Evolutionary conservation across 2,797 vertebrate genomes (phyloP).

Genomic region (Avahi laniger): DNA sequence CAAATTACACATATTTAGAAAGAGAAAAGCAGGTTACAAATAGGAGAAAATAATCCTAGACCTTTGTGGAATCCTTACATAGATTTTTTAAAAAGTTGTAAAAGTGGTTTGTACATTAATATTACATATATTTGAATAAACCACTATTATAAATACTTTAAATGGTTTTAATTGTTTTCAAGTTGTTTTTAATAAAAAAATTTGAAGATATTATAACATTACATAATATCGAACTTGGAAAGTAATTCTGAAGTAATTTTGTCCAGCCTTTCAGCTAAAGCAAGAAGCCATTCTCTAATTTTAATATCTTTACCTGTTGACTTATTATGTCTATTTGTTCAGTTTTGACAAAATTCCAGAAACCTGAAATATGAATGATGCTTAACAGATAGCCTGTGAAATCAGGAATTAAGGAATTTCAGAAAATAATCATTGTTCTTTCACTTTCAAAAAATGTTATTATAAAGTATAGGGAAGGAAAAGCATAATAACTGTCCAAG

Average conservation of each 20-base stretch:
- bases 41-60: background rate
- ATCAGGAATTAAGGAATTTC: background rate
- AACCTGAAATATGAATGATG: background rate
- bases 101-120: background rate
- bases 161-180: background rate
- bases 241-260: background rate
- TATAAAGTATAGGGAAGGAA: background rate
- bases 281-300: background rate
- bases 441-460: background rate
- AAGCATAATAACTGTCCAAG: background rate
- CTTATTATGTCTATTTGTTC: background rate
- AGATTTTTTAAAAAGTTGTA: background rate
- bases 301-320: background rate
- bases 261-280: background rate
- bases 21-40: background rate
- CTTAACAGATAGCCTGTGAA: background rate
- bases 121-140: constrained; percentile 1
- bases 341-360: background rate
- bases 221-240: background rate
- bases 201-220: background rate
- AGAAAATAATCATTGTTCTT: background rate
- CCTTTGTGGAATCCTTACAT: background rate
- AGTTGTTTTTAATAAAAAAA: background rate
- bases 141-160: background rate
- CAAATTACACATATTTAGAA: constrained; percentile 5